Conservation (phyloP, 2,113 vertebrate genomes). For the Tychaedon coryphoeus region DNA sequence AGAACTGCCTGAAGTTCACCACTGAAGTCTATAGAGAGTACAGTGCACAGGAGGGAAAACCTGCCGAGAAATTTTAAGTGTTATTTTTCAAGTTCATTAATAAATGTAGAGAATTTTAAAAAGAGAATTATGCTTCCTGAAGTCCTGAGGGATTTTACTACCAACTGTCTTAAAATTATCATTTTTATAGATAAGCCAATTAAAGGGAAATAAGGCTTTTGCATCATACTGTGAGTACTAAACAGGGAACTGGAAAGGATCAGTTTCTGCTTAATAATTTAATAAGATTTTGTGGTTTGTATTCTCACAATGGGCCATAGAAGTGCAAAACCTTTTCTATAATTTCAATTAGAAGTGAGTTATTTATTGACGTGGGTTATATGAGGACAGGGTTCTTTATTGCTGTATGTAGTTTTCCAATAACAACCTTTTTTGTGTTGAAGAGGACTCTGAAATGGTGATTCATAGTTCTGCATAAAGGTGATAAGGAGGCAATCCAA, state of each 20-base stretch:
- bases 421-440: not conserved
- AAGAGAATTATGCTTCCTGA: conserved; percentile 59
- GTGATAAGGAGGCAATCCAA: not conserved
- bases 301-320: not conserved
- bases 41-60: conserved; percentile 22
- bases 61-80: conserved; percentile 15
- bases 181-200: conserved; percentile 67
- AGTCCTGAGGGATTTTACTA: conserved; percentile 56
- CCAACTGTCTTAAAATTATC: conserved; percentile 65
- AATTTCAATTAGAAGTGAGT: conserved; percentile 12
- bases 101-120: conserved; percentile 64
- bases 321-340: not conserved
- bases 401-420: not conserved
- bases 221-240: conserved; percentile 38
- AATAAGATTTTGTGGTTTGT: conserved; percentile 32
- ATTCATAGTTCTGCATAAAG: not conserved
- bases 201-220: conserved; percentile 55
- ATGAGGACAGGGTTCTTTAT: not conserved
- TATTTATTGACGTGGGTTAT: conserved; percentile 1
- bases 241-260: conserved; percentile 51
- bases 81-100: conserved; percentile 67
- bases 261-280: conserved; percentile 54
- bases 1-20: conserved; percentile 29
- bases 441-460: not conserved
- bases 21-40: not conserved